A percentile compares a stretch with the other conserved stretches of the same genome.
phyloP scores from a whole-genome alignment of 2,113 vertebrate genomes.

The Peucedramus taeniatus region DNA sequence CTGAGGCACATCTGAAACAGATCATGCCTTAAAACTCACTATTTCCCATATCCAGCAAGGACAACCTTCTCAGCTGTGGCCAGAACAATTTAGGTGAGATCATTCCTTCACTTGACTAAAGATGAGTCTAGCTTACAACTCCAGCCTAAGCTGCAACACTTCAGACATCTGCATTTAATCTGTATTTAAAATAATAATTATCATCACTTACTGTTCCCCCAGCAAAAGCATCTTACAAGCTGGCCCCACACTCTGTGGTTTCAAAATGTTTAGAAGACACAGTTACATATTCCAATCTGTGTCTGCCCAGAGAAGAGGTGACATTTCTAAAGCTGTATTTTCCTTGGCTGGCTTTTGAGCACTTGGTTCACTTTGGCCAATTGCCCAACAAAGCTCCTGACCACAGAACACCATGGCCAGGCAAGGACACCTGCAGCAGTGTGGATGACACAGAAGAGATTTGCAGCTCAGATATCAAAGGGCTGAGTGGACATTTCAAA shows the following conservation, averaged over 20 bases:
- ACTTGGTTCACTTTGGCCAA: constrained; percentile 7
- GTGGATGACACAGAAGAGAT: not conserved
- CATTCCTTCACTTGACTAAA: not conserved
- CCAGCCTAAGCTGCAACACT: not conserved
- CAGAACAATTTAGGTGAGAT: not conserved
- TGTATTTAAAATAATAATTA: not conserved
- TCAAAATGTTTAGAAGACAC: not conserved
- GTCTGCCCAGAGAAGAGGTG: not conserved
- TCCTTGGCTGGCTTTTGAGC: constrained; percentile 18
- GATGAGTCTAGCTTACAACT: not conserved
- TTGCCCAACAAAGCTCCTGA: not conserved
- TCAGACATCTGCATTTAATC: not conserved
- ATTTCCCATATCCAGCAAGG: not conserved
- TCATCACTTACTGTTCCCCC: not conserved
- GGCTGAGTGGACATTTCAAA: not conserved
- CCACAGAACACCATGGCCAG: not conserved
- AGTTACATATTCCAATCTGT: not conserved
- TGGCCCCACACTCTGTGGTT: not conserved
- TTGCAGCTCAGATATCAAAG: not conserved
- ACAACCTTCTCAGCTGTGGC: not conserved
- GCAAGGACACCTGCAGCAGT: not conserved
- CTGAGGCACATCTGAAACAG: not conserved
- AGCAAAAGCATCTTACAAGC: not conserved
- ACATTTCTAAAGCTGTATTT: constrained; percentile 5
- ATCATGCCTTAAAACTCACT: rapidly evolving